Evolutionary conservation across 2,888 invertebrate genomes (phyloP), one percentile per base, ranked within the genome.

Genomic region (Patella pellucida): DNA sequence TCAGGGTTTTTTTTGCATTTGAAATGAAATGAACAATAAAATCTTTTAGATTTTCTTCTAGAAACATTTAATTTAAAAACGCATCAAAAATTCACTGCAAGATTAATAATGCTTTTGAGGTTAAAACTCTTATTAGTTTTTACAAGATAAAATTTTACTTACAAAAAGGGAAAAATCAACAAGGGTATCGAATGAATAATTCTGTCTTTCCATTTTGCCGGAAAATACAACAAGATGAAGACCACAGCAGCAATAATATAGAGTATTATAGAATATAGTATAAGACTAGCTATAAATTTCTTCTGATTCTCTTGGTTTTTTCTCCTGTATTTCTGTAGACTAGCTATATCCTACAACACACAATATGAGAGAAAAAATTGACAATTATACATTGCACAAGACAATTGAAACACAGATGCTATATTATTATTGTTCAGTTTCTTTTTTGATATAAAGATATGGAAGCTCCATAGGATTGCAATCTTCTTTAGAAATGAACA

Each of bases 161-260:
- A 97, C 97, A 97, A 89, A 76, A 96, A 87, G 74, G 97, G 96
- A 87, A 97, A 94, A 74, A 95, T 92, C 50, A 97, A 91, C 74
- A 97, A 92, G 23, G 96, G 96, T 76, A 94, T 93, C 16, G 95
- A 94, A 90, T 95, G 95, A 80, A 95, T 92, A 75, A 96, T 87
- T 78, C 94, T 94, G 83, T 95, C 94, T 79, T 94, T 92, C 92
- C 95, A 93, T 84, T 94, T 94, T 75, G 94, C 94, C 77, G 95
- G 95, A 79, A 96, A 95, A 82, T 95, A 96, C 84, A 94, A 94
- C 91, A 96, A 95, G 88, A 95, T 96, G 90, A 95, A 95, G 12
- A 95, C 88, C 52, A 95, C 90, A 11, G 95, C 95, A 79, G 94
- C 94, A 68, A 95, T 88, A 69, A 96, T 93, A 85, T 93, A 93